These are phyloP conservation scores for Cathartes aura DNA, from an alignment of 2,113 vertebrate species.

Conservation along the genomic window DNA sequence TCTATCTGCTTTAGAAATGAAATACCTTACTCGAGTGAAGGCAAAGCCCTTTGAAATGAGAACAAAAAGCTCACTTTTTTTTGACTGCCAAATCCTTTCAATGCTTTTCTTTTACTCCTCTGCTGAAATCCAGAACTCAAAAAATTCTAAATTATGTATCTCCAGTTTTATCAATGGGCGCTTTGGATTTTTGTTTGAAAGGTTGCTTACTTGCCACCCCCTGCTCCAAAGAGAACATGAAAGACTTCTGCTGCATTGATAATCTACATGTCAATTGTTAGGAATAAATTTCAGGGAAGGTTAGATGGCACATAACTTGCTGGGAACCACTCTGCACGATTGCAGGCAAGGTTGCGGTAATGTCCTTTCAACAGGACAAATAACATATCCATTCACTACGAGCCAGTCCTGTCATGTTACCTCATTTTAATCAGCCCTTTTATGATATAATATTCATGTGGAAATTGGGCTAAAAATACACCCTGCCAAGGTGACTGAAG, in stretches of 20 bases:
- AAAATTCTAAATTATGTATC: neutral
- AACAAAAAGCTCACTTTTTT: neutral
- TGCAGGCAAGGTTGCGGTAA: constrained; percentile 40
- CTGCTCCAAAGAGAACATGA: neutral
- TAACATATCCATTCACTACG: neutral
- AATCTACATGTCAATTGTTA: neutral
- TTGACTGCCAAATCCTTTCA: neutral
- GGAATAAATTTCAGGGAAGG: constrained; percentile 13
- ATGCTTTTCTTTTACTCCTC: neutral
- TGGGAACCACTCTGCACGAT: constrained; percentile 26
- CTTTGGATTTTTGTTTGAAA: neutral
- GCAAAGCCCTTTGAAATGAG: neutral
- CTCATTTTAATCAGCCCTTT: constrained; percentile 61
- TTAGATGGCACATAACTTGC: constrained; percentile 21
- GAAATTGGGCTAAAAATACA: constrained; percentile 54
- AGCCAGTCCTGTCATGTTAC: constrained; percentile 35
- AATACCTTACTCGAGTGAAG: constrained; percentile 13
- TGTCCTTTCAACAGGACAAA: constrained; percentile 54
- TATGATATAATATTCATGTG: constrained; percentile 54
- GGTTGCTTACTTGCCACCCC: neutral
- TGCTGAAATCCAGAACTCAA: neutral
- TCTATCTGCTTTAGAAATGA: constrained; percentile 36
- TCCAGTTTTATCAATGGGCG: constrained; percentile 9
- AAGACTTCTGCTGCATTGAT: neutral
- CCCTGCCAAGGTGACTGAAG: constrained; percentile 45